Evolutionary conservation across 2,888 invertebrate species (phyloP).

Genomic region (Monochamus alternatus): DNA sequence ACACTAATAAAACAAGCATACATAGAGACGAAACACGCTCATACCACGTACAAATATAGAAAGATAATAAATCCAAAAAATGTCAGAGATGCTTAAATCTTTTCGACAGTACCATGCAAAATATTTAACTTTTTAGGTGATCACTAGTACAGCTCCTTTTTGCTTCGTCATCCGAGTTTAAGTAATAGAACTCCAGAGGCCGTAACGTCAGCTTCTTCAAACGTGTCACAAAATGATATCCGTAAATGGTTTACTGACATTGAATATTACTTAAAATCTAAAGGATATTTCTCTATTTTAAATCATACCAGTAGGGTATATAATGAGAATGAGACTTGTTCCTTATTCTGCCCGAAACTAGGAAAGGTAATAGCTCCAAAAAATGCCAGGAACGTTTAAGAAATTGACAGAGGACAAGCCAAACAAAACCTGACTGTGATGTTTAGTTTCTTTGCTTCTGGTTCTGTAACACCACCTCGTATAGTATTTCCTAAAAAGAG

Average conservation of each 20-base stretch:
- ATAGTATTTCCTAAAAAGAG: constrained; percentile 43
- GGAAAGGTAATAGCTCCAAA: constrained; percentile 45
- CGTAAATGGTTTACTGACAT: constrained; percentile 52
- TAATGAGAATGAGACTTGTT: constrained; percentile 50
- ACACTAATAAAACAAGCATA: background rate
- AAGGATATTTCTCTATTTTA: constrained; percentile 8
- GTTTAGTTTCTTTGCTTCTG: constrained; percentile 15
- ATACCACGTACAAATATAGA: constrained; percentile 32
- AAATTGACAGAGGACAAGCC: constrained; percentile 37
- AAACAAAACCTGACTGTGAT: constrained; percentile 16
- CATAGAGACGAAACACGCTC: too few relatives aligned
- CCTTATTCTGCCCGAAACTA: constrained; percentile 44
- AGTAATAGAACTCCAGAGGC: constrained; percentile 9
- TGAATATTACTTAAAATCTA: constrained; percentile 29
- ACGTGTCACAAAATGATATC: constrained; percentile 55
- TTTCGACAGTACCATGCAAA: constrained; percentile 8
- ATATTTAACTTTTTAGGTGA: background rate
- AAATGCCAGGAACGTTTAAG: constrained; percentile 46
- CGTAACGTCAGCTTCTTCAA: constrained; percentile 15
- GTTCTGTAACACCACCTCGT: constrained; percentile 32
- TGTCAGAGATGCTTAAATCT: background rate
- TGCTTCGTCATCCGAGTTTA: constrained; percentile 6
- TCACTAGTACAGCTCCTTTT: constrained; percentile 7
- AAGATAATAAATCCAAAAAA: constrained; percentile 4
- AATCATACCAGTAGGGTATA: constrained; percentile 42